Evolutionary conservation across 2,113 vertebrate species (phyloP), one percentile per base, ranked within the genome.

Genomic region (Petrocephalus microphthalmus): DNA sequence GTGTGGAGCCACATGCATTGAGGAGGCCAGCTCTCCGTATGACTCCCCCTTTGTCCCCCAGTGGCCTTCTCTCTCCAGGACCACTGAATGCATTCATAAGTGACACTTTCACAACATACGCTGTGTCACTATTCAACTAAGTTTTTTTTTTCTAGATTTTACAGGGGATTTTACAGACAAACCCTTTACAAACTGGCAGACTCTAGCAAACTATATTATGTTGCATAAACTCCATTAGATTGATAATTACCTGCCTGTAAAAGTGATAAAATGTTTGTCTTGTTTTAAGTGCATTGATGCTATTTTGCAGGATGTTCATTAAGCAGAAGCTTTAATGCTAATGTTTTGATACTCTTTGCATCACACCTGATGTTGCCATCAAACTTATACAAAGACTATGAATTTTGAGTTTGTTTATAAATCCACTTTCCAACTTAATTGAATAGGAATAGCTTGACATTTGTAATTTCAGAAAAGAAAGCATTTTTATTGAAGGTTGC

Each of bases 81-180:
- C 22, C 45, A 84, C 45, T n/a, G 49, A 15, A 84, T 25, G 47
- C 52, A 17, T 84, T 52, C 47, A 49, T 83, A 84, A 52, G 45
- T 84, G 71, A 78, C n/a, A 25, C 49, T 7, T 84, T 51, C n/a
- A 25, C 4, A 25, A 29, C 49, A 47, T 51, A 42, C 19, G 29
- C 33, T n/a, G 47, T 52, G 22, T 84, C n/a, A 49, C 67, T 74
- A 25, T 74, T 29, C n/a, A 51, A 47, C 71, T 33, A 78, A 74
- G 29, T 15, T 71, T 71, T 71, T 71, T 25, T 71, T 84, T n/a
- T 84, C 82, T 84, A 49, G 45, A 7, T 8, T 22, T 84, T n/a
- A n/a, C n/a, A n/a, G n/a, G 81, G 22, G 42, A 84, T 49, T 83
- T 83, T 83, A 84, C 81, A 84, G 82, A 51, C 45, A 84, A 83